phyloP scores from a whole-genome alignment of 2,888 invertebrate species.

The Apamea crenata region DNA sequence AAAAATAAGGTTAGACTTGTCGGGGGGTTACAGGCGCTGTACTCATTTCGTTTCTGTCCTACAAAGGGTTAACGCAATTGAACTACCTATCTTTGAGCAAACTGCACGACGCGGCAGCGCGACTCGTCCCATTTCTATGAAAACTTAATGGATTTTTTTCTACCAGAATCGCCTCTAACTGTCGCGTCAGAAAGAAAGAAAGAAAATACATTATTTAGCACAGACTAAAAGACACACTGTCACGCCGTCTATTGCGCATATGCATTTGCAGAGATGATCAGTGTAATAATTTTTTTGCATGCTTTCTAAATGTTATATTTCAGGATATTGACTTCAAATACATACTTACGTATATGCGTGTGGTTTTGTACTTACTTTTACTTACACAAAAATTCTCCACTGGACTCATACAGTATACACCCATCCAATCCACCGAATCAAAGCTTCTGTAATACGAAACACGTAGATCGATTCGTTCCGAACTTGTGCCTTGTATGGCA shows the following conservation, averaged over 20 bases:
- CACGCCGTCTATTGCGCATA: too few species aligned
- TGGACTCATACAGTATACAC: constrained; percentile 47
- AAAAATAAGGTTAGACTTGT: too few species aligned
- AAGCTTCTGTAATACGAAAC: constrained; percentile 85
- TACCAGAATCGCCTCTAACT: background rate
- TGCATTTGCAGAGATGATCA: background rate
- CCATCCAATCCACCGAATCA: constrained; percentile 68
- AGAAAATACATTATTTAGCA: too few species aligned
- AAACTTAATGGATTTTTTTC: background rate
- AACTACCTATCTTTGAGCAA: background rate
- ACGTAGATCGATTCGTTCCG: constrained; percentile 86
- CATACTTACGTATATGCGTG: background rate
- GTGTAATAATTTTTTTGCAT: background rate
- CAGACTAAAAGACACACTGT: too few species aligned
- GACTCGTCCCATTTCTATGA: too few species aligned
- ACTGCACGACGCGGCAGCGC: too few species aligned
- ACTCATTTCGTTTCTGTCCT: too few species aligned
- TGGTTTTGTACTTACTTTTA: background rate
- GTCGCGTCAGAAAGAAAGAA: background rate
- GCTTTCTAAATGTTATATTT: background rate
- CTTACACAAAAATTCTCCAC: background rate
- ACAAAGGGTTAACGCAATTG: background rate
- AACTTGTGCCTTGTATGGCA: constrained; percentile 78
- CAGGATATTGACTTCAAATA: background rate
- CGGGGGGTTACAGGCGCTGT: too few species aligned